Base-by-base conservation (phyloP, 2,113 vertebrate genomes). In the Erythrocebus patas region DNA sequence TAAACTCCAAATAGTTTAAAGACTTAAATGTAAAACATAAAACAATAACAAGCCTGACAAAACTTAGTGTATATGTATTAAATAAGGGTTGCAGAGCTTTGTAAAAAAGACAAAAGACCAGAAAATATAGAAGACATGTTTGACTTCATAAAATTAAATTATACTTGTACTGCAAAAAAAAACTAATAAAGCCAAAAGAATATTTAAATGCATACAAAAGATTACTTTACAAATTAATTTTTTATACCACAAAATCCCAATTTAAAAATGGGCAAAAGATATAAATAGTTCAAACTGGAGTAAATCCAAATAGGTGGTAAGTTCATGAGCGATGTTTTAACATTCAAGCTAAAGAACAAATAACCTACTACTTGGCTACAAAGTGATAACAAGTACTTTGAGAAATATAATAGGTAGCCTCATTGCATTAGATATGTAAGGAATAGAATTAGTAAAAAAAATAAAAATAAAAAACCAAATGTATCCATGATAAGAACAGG, bases 1-100 rank as follows among this genome's bases (percentile, higher is more conserved):
- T 48, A 66, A 94, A 76, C 18, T 95, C 27, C 89, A 96, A 61
- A 68, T 75, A 22, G 13, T 45, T 64, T 91, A 76, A 95, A 95
- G 11, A 89, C 48, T 93, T 81, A 68, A 72, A 50, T 87, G 20
- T 80, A 78, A 80, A 89, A 1, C 35, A 90, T 64, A 80, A 88
- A 94, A 73, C 7, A 83, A 59, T 92, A 92, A 72, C 5, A 87
- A 95, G 16, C 13, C 61, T 94, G 20, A 81, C 92, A 50, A 89
- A 87, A 89, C 16, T 81, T 45, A 66, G 18, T 35, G 32, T 55
- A 4, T 48, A 38, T 50, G 32, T 76, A 23, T 82, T 59, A 87
- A 79, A 32, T 73, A 57, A 85, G 45, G 23, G 14, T 48, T 97
- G 13, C 27, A 91, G 30, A 82, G 22, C 32, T 83, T 79, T 75